Evolutionary conservation across 2,888 invertebrate species (phyloP), one percentile per base, ranked within the genome.

Genomic region (Drosophila atroscutellata): DNA sequence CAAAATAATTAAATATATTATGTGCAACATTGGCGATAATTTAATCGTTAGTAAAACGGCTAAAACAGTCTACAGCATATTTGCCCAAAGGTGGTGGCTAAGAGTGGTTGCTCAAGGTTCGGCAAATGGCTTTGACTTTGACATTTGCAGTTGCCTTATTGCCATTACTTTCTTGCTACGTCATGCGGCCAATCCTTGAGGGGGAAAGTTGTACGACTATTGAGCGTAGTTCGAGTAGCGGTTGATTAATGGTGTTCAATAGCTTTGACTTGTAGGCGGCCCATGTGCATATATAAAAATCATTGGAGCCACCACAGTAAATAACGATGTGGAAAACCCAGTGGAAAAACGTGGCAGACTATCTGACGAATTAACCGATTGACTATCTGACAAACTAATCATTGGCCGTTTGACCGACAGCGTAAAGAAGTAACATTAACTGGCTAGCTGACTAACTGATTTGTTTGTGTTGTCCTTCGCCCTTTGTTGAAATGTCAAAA

Each of bases 181-280:
- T 75, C 75, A 75, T 36, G 58, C 6, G 30, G 57, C 45, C 58
- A 72, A 42, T 52, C 15, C 34, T 59, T 20, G n/a, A 37, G 20
- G 32, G 64, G 73, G 20, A 45, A 24, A 24, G 45, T 49, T 26
- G 13, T 11, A 30, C 20, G 11, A 20, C 42, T 11, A 56, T 65
- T 11, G 47, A 57, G 68, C 57, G 39, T 11, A 66, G 57, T 42
- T 70, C 37, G 45, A 75, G 70, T 54, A 65, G 39, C 66, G 24
- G 54, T 73, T 76, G 79, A 77, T 90, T 85, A 80, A 82, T 87
- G 83, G 75, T 79, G 79, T 85, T 72, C 72, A 70, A 59, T 51
- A 34, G n/a, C 52, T 28, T 49, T 42, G 28, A 36, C 39, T 37
- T 45, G 56, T 30, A 36, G 32, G 34, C n/a, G 52, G 13, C 24